A percentile compares a stretch with the other conserved stretches of the same genome.
These are phyloP conservation scores for Heliothis subflexa DNA, from an alignment of 1,140 invertebrate species.

Conservation along the genomic window DNA sequence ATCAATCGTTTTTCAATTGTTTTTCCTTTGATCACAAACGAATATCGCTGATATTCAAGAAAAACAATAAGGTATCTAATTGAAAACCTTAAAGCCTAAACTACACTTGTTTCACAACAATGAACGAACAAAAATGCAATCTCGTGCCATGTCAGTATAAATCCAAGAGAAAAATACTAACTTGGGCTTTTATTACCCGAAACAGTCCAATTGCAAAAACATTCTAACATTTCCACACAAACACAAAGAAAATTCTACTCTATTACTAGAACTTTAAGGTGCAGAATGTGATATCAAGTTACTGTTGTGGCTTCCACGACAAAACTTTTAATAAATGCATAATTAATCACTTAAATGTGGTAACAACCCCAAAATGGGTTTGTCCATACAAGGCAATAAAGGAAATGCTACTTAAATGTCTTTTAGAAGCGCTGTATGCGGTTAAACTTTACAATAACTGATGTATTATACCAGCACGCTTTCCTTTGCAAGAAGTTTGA, in stretches of 20 bases:
- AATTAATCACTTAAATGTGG: slow-evolving; percentile 61
- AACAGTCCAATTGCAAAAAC: slow-evolving; percentile 36
- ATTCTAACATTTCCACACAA: slow-evolving; percentile 8
- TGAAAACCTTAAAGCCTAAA: slow-evolving; percentile 57
- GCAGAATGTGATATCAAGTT: neutral
- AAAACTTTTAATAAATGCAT: slow-evolving; percentile 75
- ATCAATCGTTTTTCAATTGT: no score
- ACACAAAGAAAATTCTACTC: slow-evolving; percentile 42
- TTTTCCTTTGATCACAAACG: no score
- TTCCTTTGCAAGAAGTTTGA: no score
- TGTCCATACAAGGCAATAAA: neutral
- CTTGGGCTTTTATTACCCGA: slow-evolving; percentile 69
- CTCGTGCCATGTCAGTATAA: slow-evolving; percentile 79
- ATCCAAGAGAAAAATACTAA: slow-evolving; percentile 77
- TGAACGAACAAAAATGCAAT: slow-evolving; percentile 75
- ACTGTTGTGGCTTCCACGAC: slow-evolving; percentile 46
- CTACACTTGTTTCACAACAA: slow-evolving; percentile 69
- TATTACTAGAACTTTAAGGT: slow-evolving; percentile 41
- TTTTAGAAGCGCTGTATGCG: neutral
- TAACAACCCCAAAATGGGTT: slow-evolving; percentile 44
- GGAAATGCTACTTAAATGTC: slow-evolving; percentile 13
- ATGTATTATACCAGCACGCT: neutral
- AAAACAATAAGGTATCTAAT: slow-evolving; percentile 40
- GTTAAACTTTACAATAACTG: neutral
- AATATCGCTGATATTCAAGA: neutral